Evolutionary conservation across 2,797 vertebrate species (phyloP), one percentile per base, ranked within the genome.

Genomic region (Taeniopygia guttata): DNA sequence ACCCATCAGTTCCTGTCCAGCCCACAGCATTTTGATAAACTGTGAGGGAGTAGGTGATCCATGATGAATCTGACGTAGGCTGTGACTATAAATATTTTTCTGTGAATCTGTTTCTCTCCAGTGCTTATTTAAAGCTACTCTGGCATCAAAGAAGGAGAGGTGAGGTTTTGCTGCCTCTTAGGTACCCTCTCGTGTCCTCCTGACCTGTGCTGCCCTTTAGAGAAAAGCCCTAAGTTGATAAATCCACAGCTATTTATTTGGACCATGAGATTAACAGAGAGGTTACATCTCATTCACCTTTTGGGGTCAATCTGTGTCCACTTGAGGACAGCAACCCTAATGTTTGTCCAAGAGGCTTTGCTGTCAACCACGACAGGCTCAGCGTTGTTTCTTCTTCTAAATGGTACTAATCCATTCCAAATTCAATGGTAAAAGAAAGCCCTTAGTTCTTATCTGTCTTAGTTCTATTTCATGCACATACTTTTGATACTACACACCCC

Each of bases 211-310:
- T 94, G 93, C 67, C 91, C 83, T 87, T 91, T 54, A 60, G 25
- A 90, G 84, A 86, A 93, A 84, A 84, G 75, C 46, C 64, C 12
- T 90, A 69, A 90, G 2, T 82, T 36, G 19, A 64, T 87, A 93
- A 94, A 82, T 52, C 90, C 91, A 74, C 43, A 46, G 69, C 74
- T 89, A 16, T 79, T 92, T 76, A 16, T 79, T 92, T 76, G 68
- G 40, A 63, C 73, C 4, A 1, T 51, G 68, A 87, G 92, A 92
- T 91, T 96, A 93, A 83, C 2, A 0, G 55, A 72, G 76, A 68
- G 63, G 84, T 72, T 70, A 49, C 34, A 63, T 15, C 36, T 76
- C 67, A 18, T 67, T 69, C 60, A 91, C 56, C 51, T 70, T 79
- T 56, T 64, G 49, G 56, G 77, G 64, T 94, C 80, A 88, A 12